phyloP scores from a whole-genome alignment of 2,888 invertebrate genomes.

The Drosophila formosana region DNA sequence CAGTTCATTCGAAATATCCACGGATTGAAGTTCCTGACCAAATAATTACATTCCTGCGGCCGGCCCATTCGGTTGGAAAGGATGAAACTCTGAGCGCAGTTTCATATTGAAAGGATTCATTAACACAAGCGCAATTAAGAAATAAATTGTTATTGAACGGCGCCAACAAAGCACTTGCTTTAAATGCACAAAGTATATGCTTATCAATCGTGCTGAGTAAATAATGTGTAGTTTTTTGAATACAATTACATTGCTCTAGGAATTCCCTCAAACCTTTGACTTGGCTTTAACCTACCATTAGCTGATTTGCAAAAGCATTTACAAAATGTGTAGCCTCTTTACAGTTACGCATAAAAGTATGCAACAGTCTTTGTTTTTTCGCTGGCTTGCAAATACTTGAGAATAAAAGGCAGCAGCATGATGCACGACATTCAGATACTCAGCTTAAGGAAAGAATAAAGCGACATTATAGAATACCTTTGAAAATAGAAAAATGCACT shows the following conservation, averaged over 20 bases:
- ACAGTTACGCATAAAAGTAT: conserved; percentile 41
- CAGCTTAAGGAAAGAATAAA: not conserved
- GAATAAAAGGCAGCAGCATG: not conserved
- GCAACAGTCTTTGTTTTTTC: conserved; percentile 53
- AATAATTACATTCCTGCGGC: conserved; percentile 54
- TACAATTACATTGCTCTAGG: not conserved
- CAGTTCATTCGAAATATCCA: conserved; percentile 9
- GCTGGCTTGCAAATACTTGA: conserved; percentile 15
- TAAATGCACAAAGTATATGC: not conserved
- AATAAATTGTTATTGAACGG: conserved; percentile 34
- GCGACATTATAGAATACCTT: not conserved
- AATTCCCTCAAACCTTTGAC: not conserved
- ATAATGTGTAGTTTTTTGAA: not conserved
- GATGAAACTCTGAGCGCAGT: conserved; percentile 33
- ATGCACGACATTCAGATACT: conserved; percentile 1
- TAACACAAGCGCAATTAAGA: conserved; percentile 34
- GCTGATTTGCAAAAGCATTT: conserved; percentile 22
- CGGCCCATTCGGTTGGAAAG: conserved; percentile 28
- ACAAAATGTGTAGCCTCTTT: conserved; percentile 1
- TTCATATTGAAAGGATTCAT: conserved; percentile 22
- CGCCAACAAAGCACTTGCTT: conserved; percentile 1
- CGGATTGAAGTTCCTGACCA: conserved; percentile 11
- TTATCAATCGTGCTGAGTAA: no score
- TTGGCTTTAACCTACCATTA: conserved; percentile 15
- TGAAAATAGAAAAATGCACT: not conserved